Percentiles rank a stretch among this genome's conserved stretches.
Evolutionary conservation across 2,113 vertebrate genomes (phyloP).

Genomic region (Gymnogyps californianus): DNA sequence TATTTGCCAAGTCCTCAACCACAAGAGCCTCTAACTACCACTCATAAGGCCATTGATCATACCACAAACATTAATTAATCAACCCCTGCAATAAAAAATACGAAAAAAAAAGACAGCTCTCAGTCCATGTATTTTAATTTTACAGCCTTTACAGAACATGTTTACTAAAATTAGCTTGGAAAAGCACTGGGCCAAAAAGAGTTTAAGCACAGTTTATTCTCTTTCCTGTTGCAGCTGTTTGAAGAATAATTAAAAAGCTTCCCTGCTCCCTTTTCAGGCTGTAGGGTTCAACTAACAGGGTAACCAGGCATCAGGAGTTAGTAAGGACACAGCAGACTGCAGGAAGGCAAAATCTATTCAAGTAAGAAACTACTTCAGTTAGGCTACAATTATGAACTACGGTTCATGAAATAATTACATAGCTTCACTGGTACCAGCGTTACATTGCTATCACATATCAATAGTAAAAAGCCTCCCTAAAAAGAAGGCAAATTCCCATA

Average conservation of each 20-base stretch:
- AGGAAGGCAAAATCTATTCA: background rate
- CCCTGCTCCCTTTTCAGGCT: background rate
- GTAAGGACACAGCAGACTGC: background rate
- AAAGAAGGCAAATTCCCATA: background rate
- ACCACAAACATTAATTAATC: conserved; percentile 37
- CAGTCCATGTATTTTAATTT: background rate
- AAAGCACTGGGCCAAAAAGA: background rate
- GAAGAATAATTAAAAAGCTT: background rate
- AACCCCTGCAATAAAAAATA: background rate
- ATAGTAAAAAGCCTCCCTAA: background rate
- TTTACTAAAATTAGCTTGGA: conserved; percentile 13
- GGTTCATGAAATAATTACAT: background rate
- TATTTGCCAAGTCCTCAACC: background rate
- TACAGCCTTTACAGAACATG: background rate
- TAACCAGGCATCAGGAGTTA: background rate
- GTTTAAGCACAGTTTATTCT: conserved; percentile 5
- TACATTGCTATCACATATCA: background rate
- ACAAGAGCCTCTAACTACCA: background rate
- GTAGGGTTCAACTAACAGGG: background rate
- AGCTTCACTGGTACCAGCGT: background rate
- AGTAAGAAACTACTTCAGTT: background rate
- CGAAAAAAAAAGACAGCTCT: background rate
- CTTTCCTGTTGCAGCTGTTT: background rate
- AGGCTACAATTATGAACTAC: background rate
- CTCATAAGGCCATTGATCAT: background rate